A percentile compares a stretch with the other conserved stretches of the same genome.
These are phyloP conservation scores for Aptenodytes patagonicus DNA, from an alignment of 2,113 vertebrate genomes.

Conservation along the genomic window DNA sequence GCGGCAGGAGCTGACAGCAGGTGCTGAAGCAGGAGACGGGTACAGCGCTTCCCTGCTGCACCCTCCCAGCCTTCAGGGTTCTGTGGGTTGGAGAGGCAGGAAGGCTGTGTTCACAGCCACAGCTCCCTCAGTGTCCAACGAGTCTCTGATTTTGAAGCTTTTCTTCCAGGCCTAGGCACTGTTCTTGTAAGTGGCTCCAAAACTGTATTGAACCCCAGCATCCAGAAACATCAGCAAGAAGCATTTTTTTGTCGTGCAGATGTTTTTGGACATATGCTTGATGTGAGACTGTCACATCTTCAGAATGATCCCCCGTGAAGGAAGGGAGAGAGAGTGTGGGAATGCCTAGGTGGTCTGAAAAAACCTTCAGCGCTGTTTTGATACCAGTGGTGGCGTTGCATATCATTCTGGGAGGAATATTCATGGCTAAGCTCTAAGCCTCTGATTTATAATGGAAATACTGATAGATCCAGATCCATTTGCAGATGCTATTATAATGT, in stretches of 20 bases:
- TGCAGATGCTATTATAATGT: slow-evolving; percentile 64
- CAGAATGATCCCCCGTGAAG: not conserved
- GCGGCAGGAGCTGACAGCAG: not conserved
- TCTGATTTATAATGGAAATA: slow-evolving; percentile 63
- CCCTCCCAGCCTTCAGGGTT: not conserved
- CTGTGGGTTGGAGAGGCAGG: rapidly evolving
- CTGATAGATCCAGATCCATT: slow-evolving; percentile 65
- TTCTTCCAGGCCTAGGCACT: not conserved
- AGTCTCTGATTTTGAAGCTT: not conserved
- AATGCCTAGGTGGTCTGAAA: slow-evolving; percentile 40
- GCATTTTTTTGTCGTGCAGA: not conserved
- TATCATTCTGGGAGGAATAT: slow-evolving; percentile 53
- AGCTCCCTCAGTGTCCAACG: not conserved
- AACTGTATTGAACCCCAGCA: not conserved
- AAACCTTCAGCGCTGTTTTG: not conserved
- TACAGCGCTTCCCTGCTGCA: not conserved
- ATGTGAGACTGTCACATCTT: not conserved
- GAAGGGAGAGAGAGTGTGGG: not conserved
- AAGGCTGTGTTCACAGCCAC: not conserved
- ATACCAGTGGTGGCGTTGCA: not conserved
- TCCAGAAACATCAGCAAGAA: not conserved
- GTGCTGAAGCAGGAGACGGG: not conserved
- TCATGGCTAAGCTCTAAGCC: slow-evolving; percentile 58
- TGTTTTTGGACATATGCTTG: not conserved
- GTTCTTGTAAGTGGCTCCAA: not conserved